These are phyloP conservation scores for Limnephilus auricula DNA, from an alignment of 2,888 invertebrate species.

Conservation along the genomic window DNA sequence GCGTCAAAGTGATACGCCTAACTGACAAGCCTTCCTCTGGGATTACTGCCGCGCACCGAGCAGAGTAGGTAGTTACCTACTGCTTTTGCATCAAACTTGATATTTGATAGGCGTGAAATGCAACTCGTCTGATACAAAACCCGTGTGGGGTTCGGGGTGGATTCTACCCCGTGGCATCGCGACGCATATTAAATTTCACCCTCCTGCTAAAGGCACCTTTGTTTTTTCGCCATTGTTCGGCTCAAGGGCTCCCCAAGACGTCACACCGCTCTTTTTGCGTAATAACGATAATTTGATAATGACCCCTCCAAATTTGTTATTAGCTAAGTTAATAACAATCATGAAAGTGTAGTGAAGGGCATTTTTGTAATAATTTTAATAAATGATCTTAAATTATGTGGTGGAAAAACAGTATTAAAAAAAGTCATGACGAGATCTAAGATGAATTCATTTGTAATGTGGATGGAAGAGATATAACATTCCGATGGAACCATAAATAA, in stretches of 20 bases:
- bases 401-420: background rate
- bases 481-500: background rate
- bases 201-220: slow-evolving; percentile 40
- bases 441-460: too few species aligned
- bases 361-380: background rate
- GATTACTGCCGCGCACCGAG: background rate
- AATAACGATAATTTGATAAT: slow-evolving; percentile 47
- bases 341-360: background rate
- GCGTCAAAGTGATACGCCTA: slow-evolving; percentile 58
- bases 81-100: slow-evolving; percentile 49
- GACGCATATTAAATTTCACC: slow-evolving; percentile 64
- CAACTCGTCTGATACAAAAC: slow-evolving; percentile 58
- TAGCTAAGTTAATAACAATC: slow-evolving; percentile 2
- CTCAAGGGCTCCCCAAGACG: slow-evolving; percentile 20
- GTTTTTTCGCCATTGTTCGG: slow-evolving; percentile 52
- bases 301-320: background rate
- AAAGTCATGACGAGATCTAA: background rate
- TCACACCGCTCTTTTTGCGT: slow-evolving; percentile 8
- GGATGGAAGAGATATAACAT: background rate
- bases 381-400: background rate
- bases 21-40: slow-evolving; percentile 60
- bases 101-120: slow-evolving; percentile 65
- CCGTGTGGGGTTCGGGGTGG: background rate
- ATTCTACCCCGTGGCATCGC: slow-evolving; percentile 33
- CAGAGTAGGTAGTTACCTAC: background rate